Conservation (phyloP, 2,888 invertebrate species). For the Ophion costatus region DNA sequence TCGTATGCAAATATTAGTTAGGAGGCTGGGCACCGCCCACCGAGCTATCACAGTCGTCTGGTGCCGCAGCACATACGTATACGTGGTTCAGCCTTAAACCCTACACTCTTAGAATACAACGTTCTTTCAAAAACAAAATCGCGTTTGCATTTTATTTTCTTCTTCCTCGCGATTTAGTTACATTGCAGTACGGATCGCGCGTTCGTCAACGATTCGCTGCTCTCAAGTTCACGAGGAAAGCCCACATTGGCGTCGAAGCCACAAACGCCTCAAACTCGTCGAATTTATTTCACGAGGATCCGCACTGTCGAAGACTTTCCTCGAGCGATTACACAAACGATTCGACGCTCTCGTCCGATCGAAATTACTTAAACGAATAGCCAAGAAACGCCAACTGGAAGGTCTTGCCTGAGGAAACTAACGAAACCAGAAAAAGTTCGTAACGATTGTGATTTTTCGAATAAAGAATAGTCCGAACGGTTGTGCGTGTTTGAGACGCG, state of each 20-base stretch:
- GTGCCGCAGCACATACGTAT: slow-evolving; percentile 84
- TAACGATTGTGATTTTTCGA: background rate
- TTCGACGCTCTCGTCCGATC: slow-evolving; percentile 25
- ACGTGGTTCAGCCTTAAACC: slow-evolving; percentile 84
- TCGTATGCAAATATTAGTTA: slow-evolving; percentile 83
- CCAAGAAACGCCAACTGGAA: slow-evolving; percentile 25
- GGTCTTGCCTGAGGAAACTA: slow-evolving; percentile 1
- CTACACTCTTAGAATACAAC: slow-evolving; percentile 79
- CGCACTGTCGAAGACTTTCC: slow-evolving; percentile 48
- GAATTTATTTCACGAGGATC: slow-evolving; percentile 43
- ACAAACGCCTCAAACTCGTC: background rate
- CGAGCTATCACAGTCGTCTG: slow-evolving; percentile 84
- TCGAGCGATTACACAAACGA: slow-evolving; percentile 41
- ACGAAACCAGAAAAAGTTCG: background rate
- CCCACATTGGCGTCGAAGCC: background rate
- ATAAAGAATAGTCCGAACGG: background rate
- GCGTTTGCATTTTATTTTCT: slow-evolving; percentile 40
- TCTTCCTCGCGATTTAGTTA: slow-evolving; percentile 55
- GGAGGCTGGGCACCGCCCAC: slow-evolving; percentile 84
- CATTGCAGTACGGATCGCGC: slow-evolving; percentile 42
- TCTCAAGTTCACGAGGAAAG: background rate
- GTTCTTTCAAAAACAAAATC: slow-evolving; percentile 58
- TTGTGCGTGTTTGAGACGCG: slow-evolving; percentile 42
- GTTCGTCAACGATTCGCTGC: slow-evolving; percentile 14
- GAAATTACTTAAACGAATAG: slow-evolving; percentile 15